Evolutionary conservation across 2,113 vertebrate species (phyloP).

Genomic region (Naja naja): DNA sequence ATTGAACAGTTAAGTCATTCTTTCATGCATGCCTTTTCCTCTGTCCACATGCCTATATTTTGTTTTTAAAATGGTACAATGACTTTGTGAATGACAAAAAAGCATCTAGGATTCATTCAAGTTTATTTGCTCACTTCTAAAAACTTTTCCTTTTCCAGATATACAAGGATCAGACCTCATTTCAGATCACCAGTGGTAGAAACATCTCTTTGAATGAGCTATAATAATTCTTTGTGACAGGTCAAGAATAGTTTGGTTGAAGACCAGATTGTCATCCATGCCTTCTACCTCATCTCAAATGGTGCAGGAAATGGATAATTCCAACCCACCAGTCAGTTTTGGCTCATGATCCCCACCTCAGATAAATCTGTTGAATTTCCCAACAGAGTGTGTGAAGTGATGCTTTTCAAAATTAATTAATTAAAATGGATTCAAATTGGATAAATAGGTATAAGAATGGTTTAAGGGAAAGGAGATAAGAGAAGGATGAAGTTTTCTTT

Average conservation of each 20-base stretch:
- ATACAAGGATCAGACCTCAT: neutral
- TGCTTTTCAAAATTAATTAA: neutral
- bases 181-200: neutral
- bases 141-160: neutral
- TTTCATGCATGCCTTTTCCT: neutral
- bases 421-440: neutral
- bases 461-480: neutral
- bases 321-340: neutral
- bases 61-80: neutral
- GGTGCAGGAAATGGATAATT: neutral
- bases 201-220: neutral
- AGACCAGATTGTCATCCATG: neutral
- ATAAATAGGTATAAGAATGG: neutral
- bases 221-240: neutral
- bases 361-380: neutral
- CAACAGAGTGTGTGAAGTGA: neutral
- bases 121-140: neutral
- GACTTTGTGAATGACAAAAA: neutral
- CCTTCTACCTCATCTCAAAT: neutral
- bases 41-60: neutral
- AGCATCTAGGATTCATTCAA: neutral
- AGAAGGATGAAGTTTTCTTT: neutral
- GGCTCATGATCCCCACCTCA: neutral
- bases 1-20: slow-evolving; percentile 83
- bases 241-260: neutral